Evolutionary conservation across 2,888 invertebrate species (phyloP), one percentile per base, ranked within the genome.

Genomic region (Neocrepidodera transversa): DNA sequence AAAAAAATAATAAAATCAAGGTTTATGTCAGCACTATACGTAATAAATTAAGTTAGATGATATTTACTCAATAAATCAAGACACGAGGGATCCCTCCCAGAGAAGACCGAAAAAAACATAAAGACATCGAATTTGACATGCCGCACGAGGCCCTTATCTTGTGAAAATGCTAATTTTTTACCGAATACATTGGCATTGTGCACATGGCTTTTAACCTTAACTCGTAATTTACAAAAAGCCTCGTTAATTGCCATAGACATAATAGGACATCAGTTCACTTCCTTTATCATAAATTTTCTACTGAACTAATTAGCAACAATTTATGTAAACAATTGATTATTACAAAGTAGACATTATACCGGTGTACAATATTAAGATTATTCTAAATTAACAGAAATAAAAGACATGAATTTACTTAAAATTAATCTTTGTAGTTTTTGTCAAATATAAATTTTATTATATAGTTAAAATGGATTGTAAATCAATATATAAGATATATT

Each of bases 101-200:
- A 20, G 20, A 20, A 2, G 42, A 20, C 18, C 8, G 18, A 40
- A 42, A 20, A n/a, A n/a, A 7, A 53, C 53, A 40, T 53, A 53
- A 53, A 53, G 53, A 53, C 43, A 53, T 53, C 53, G 18, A 28
- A 28, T 32, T 23, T 43, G 53, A 53, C 53, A 53, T 23, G 11
- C n/a, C 6, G 32, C 53, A 53, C 53, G 43, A 43, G 53, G 53
- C 53, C 53, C 53, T 53, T 53, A 53, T 35, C 43, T 53, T 43
- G 13, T 17, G 18, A 52, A 52, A 52, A 52, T 52, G 51, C 42
- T 42, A 52, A 52, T 52, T 32, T n/a, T 32, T 13, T n/a, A 5
- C 16, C 20, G 42, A 42, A 20, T 32, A 32, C 32, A 32, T 11
- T 32, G 11, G 32, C 32, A 3, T 32, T 32, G 32, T 13, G 13